Base-by-base conservation (phyloP, 2,888 invertebrate genomes). In the Dromius quadrimaculatus region DNA sequence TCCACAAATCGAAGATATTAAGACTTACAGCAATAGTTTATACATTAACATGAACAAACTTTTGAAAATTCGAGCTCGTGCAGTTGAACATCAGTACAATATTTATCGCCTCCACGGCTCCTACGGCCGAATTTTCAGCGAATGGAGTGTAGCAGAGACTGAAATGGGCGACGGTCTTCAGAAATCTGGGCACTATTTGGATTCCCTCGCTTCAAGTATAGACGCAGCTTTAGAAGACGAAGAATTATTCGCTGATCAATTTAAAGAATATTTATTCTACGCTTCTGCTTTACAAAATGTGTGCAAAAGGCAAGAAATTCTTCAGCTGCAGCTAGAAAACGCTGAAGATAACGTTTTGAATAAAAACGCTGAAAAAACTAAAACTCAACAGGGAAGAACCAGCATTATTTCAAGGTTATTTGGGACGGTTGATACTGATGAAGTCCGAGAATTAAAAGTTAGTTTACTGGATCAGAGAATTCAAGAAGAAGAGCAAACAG, bases 61-160 rank as follows among this genome's bases (percentile, higher is more conserved):
- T 77, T 81, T 88, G 9, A 87, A 86, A 77, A 85, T 85, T 75
- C 85, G 88, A 72, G 89, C 90, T 54, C 87, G 88, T 78, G 87
- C 92, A 75, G 91, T 90, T 75, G 92, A 92, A 79, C 90, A 90
- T 76, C 88, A 90, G 76, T 92, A 90, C 78, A 90, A 89, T 5
- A 84, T 93, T 19, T 91, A 92, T 78, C 93, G 93, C 80, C 82
- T 93, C 36, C 93, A 94, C 78, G 89, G 90, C 0, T 91, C 92
- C 82, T 93, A 93, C 76, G 93, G 93, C 0, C 87, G 92, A 50
- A 86, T 93, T 68, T 92, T 93, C 78, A 92, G 92, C 76, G 93
- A 94, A 80, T 94, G 93, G 93, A 92, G 93, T 79, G 92, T 90
- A 28, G 88, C 91, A 62, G 94, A 94, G 78, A 90, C 89, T 75